phyloP scores from a whole-genome alignment of 2,888 invertebrate genomes.

The Temnothorax unifasciatus region DNA sequence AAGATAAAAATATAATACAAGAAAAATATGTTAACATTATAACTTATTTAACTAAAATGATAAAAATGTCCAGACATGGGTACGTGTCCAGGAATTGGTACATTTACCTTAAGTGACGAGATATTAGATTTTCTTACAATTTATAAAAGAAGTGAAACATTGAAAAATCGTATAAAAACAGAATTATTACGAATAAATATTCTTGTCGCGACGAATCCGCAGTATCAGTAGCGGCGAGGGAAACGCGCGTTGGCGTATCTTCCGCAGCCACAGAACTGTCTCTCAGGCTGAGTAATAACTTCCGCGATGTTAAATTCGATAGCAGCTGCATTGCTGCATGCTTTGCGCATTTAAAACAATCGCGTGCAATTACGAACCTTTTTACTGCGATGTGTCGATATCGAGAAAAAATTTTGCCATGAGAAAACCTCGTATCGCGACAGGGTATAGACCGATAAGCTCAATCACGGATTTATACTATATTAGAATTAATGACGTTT shows the following conservation, averaged over 20 bases:
- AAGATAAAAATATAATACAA: too few relatives aligned
- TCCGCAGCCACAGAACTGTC: conserved; percentile 52
- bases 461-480: conserved; percentile 21
- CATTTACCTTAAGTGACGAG: background rate
- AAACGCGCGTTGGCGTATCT: conserved; percentile 58
- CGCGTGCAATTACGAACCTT: conserved; percentile 31
- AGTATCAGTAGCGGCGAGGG: conserved; percentile 38
- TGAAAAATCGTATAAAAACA: conserved; percentile 6
- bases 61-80: too few relatives aligned
- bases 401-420: background rate
- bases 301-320: conserved; percentile 55
- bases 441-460: background rate
- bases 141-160: background rate
- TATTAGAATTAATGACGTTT: conserved; percentile 6
- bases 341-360: conserved; percentile 49
- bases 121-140: background rate
- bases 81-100: too few relatives aligned
- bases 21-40: too few relatives aligned
- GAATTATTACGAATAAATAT: conserved; percentile 47
- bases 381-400: conserved; percentile 26
- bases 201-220: conserved; percentile 39
- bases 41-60: too few relatives aligned
- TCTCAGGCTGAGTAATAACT: conserved; percentile 52
- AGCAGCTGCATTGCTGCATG: conserved; percentile 12
- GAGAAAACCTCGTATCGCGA: background rate